phyloP scores from a whole-genome alignment of 2,888 invertebrate species.

The Sepioteuthis lessoniana region DNA sequence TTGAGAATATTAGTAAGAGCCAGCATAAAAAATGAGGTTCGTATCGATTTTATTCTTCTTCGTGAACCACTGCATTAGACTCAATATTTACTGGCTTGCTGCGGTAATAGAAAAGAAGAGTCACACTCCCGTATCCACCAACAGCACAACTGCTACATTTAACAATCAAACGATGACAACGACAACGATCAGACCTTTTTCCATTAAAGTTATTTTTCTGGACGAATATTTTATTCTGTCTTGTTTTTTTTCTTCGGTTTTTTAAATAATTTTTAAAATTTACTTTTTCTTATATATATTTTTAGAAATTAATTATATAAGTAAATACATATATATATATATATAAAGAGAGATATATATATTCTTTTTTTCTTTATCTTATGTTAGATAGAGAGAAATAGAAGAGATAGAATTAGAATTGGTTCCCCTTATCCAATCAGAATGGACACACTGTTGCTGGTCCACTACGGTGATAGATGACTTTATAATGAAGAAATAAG shows the following conservation, averaged over 20 bases:
- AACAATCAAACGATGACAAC: not conserved
- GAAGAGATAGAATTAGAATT: not conserved
- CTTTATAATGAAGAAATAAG: not conserved
- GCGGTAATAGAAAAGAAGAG: not conserved
- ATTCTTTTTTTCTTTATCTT: not conserved
- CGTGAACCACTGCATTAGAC: not conserved
- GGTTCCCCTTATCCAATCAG: slow-evolving; percentile 1
- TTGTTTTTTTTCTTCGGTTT: not conserved
- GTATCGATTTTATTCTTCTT: not conserved
- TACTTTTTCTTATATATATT: not conserved
- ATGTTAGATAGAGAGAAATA: not conserved
- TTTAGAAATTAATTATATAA: not conserved
- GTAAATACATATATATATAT: no score
- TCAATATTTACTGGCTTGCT: not conserved
- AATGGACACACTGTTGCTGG: not conserved
- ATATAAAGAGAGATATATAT: no score
- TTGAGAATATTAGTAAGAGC: not conserved
- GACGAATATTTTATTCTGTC: not conserved
- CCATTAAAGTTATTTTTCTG: not conserved
- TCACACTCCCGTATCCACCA: not conserved
- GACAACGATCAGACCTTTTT: not conserved
- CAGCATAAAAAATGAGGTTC: not conserved
- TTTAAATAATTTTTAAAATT: no score
- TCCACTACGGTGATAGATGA: not conserved
- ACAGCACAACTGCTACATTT: not conserved